phyloP scores from a whole-genome alignment of 2,113 vertebrate genomes.

The Leuciscus idus region DNA sequence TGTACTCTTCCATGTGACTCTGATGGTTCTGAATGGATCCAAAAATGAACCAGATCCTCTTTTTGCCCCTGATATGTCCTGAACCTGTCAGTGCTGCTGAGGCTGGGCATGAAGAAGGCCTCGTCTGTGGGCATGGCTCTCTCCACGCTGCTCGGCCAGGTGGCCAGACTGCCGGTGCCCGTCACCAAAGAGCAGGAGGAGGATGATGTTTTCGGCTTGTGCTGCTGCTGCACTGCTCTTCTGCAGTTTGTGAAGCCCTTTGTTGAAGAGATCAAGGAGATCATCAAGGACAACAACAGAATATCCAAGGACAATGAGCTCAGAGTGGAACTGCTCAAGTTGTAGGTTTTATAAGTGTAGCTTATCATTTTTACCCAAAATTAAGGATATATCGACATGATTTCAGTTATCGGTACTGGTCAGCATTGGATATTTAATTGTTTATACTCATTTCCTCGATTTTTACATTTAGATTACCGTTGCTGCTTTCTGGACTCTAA shows the following conservation, averaged over 20 bases:
- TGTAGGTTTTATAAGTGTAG: conserved; percentile 77
- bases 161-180: conserved; percentile 87
- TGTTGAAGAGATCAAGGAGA: conserved; percentile 78
- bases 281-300: conserved; percentile 55
- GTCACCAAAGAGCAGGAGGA: conserved; percentile 85
- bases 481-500: background rate
- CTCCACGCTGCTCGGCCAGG: conserved; percentile 86
- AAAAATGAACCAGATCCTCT: background rate
- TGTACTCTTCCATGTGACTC: background rate
- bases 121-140: conserved; percentile 90
- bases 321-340: conserved; percentile 88
- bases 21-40: background rate
- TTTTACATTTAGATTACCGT: background rate
- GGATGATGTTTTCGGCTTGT: conserved; percentile 84
- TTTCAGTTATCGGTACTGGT: background rate
- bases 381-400: background rate
- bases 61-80: background rate
- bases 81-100: conserved; percentile 80
- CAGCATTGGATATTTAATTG: background rate
- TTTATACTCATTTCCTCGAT: background rate
- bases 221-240: conserved; percentile 84
- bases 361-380: background rate
- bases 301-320: conserved; percentile 76
- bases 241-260: conserved; percentile 85
- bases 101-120: conserved; percentile 84